Conservation (phyloP, 2,888 invertebrate species). For the Biston betularia region DNA sequence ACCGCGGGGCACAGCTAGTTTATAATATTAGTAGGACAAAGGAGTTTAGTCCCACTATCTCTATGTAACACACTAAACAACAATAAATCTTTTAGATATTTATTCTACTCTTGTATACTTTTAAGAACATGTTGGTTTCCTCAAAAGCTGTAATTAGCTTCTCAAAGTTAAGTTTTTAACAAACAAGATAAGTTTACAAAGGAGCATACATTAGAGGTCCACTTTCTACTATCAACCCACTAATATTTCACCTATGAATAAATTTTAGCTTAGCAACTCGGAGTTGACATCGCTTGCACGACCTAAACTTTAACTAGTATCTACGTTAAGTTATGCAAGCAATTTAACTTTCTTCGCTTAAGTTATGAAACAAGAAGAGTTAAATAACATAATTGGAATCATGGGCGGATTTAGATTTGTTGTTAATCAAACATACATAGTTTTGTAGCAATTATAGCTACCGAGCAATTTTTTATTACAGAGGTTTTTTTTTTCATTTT, state of each 20-base stretch:
- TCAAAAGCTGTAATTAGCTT: background rate
- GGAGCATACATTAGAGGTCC: slow-evolving; percentile 18
- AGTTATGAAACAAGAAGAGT: background rate
- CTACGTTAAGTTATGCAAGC: slow-evolving; percentile 19
- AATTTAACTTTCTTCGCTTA: slow-evolving; percentile 20
- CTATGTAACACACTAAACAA: too few relatives aligned
- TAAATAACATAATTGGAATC: background rate
- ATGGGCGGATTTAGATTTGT: background rate
- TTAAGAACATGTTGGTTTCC: background rate
- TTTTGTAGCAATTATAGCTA: too few relatives aligned
- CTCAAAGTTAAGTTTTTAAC: slow-evolving; percentile 2
- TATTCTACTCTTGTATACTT: too few relatives aligned
- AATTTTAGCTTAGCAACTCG: slow-evolving; percentile 17
- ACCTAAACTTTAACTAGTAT: slow-evolving; percentile 15
- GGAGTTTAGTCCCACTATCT: too few relatives aligned
- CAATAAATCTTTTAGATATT: too few relatives aligned
- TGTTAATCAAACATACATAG: too few relatives aligned
- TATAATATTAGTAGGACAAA: too few relatives aligned
- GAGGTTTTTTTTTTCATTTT: too few relatives aligned
- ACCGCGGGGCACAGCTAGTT: too few relatives aligned
- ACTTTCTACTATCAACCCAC: slow-evolving; percentile 15
- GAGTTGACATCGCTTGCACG: slow-evolving; percentile 10
- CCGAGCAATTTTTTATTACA: too few relatives aligned
- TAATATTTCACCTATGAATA: slow-evolving; percentile 19
- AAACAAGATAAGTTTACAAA: background rate